These are phyloP conservation scores for Chlorospingus semifuscus DNA, from an alignment of 2,797 vertebrate species.

Conservation along the genomic window DNA sequence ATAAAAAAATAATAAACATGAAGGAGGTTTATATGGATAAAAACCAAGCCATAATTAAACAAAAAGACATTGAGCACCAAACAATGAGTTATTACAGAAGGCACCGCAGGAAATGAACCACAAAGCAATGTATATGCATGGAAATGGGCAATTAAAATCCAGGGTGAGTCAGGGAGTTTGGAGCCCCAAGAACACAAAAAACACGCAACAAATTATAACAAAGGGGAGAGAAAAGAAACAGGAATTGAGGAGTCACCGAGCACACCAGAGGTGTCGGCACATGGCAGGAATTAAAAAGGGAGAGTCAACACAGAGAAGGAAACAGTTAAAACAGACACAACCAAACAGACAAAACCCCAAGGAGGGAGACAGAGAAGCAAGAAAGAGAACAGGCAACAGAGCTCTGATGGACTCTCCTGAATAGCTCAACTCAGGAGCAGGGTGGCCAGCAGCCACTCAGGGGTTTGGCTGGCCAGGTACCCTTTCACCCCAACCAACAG, in stretches of 20 bases:
- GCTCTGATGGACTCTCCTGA: conserved; percentile 61
- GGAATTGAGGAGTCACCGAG: background rate
- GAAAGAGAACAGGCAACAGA: background rate
- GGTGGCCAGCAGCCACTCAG: background rate
- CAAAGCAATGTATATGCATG: background rate
- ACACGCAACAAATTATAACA: background rate
- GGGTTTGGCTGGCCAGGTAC: background rate
- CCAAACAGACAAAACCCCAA: background rate
- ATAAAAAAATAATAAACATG: conserved; percentile 44
- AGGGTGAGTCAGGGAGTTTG: background rate
- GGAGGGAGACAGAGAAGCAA: background rate
- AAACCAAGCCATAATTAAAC: conserved; percentile 45
- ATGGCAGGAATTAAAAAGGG: background rate
- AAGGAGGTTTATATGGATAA: conserved; percentile 27
- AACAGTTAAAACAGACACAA: background rate
- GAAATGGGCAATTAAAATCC: conserved; percentile 41
- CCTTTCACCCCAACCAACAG: background rate
- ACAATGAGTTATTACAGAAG: background rate
- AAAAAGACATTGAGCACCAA: background rate
- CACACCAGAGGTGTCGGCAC: background rate
- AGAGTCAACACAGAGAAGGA: background rate
- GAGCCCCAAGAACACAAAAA: conserved; percentile 13
- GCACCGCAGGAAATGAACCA: background rate
- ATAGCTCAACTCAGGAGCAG: conserved; percentile 38
- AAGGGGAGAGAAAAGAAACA: background rate